Conservation (phyloP, 2,113 vertebrate species). For the Pseudorectes ferrugineus region DNA sequence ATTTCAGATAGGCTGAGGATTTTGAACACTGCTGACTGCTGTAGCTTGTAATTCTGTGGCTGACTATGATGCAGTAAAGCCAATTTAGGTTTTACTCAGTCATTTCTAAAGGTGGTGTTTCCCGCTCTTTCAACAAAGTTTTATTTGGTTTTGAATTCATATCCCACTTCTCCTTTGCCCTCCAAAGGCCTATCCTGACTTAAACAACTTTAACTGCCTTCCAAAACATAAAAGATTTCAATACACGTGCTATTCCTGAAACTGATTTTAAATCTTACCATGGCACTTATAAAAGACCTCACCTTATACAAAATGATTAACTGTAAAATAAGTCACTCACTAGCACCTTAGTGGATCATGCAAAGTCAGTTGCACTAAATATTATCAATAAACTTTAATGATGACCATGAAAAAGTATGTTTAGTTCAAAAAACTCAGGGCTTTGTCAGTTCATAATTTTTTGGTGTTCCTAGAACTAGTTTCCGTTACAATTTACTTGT, state of each 20-base stretch:
- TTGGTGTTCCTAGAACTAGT: neutral
- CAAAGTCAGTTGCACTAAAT: neutral
- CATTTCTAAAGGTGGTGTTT: neutral
- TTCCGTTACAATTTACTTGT: slow-evolving; percentile 78
- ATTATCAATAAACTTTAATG: neutral
- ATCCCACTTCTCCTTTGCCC: neutral
- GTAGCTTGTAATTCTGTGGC: neutral
- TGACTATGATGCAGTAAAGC: neutral
- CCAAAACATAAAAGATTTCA: neutral
- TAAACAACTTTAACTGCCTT: neutral
- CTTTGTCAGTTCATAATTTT: neutral
- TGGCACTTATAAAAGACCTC: neutral
- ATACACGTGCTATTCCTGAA: neutral
- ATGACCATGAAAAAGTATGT: neutral
- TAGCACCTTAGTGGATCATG: neutral
- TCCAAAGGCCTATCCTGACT: neutral
- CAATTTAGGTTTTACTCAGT: neutral
- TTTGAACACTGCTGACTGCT: neutral
- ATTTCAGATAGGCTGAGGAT: neutral
- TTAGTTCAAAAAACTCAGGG: neutral
- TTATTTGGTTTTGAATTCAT: neutral
- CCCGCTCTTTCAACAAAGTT: neutral
- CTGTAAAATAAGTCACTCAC: neutral
- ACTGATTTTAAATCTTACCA: neutral
- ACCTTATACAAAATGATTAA: neutral